Evolutionary conservation across 2,797 vertebrate genomes (phyloP).

Genomic region (Epinephelus malabaricus): DNA sequence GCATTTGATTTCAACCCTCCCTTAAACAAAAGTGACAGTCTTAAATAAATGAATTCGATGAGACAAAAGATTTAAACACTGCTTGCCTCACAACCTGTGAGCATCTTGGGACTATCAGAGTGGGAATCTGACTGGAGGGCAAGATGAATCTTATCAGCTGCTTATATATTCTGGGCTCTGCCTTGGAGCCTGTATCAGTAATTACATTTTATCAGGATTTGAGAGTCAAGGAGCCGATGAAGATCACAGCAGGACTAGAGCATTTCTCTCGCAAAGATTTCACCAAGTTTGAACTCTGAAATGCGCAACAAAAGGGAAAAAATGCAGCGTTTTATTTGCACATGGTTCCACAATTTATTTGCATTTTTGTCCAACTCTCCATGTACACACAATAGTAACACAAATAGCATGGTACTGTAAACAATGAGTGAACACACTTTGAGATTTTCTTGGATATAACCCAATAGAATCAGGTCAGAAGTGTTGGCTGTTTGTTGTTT

Average conservation of each 20-base stretch:
- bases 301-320: slow-evolving; percentile 16
- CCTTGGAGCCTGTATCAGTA: slow-evolving; percentile 55
- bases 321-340: slow-evolving; percentile 59
- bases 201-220: slow-evolving; percentile 70
- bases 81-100: slow-evolving; percentile 54
- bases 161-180: slow-evolving; percentile 62
- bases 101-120: slow-evolving; percentile 62
- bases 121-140: slow-evolving; percentile 65
- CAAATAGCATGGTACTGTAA: slow-evolving; percentile 81
- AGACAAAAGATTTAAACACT: slow-evolving; percentile 79
- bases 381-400: slow-evolving; percentile 86
- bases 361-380: slow-evolving; percentile 83
- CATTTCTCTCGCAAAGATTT: slow-evolving; percentile 27
- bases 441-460: slow-evolving; percentile 65
- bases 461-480: slow-evolving; percentile 57
- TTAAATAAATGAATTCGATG: slow-evolving; percentile 82
- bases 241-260: slow-evolving; percentile 50
- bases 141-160: slow-evolving; percentile 69
- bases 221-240: slow-evolving; percentile 60
- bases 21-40: slow-evolving; percentile 83
- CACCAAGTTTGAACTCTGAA: slow-evolving; percentile 13
- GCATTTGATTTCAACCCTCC: slow-evolving; percentile 70
- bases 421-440: slow-evolving; percentile 70
- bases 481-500: slow-evolving; percentile 26
- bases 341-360: slow-evolving; percentile 88